Conservation (phyloP, 2,113 vertebrate genomes). For the Sylvia atricapilla region DNA sequence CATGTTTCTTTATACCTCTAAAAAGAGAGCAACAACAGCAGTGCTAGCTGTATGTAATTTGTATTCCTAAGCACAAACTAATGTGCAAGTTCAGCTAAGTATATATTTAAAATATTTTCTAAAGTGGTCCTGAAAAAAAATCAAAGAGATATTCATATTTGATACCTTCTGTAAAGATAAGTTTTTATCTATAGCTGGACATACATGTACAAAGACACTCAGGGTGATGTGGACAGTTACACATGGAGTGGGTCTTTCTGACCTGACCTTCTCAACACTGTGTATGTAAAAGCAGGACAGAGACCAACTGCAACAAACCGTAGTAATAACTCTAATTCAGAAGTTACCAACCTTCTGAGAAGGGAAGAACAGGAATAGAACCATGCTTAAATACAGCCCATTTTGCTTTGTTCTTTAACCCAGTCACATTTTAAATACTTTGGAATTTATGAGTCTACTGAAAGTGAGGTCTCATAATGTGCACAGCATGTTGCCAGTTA, state of each 20-base stretch:
- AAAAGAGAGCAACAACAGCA: not conserved
- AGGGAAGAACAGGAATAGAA: conserved; percentile 20
- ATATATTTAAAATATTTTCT: not conserved
- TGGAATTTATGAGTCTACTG: conserved; percentile 41
- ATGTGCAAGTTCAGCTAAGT: not conserved
- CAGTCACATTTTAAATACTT: not conserved
- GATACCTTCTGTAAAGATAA: not conserved
- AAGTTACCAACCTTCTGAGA: conserved; percentile 45
- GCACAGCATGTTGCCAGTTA: conserved; percentile 45
- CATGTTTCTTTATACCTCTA: not conserved
- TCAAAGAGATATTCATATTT: not conserved
- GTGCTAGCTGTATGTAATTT: not conserved
- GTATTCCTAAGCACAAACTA: not conserved
- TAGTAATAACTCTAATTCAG: conserved; percentile 51
- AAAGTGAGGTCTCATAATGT: conserved; percentile 45
- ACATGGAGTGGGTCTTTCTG: not conserved
- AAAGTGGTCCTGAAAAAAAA: not conserved
- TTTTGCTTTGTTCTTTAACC: conserved; percentile 64
- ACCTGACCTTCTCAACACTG: not conserved
- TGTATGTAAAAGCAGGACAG: conserved; percentile 22
- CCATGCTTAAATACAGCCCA: conserved; percentile 12
- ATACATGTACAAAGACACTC: not conserved
- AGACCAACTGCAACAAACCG: conserved; percentile 46
- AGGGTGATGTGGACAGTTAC: not conserved
- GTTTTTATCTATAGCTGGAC: not conserved